Evolutionary conservation across 2,113 vertebrate genomes (phyloP), one percentile per base, ranked within the genome.

Genomic region (Dipodomys spectabilis): DNA sequence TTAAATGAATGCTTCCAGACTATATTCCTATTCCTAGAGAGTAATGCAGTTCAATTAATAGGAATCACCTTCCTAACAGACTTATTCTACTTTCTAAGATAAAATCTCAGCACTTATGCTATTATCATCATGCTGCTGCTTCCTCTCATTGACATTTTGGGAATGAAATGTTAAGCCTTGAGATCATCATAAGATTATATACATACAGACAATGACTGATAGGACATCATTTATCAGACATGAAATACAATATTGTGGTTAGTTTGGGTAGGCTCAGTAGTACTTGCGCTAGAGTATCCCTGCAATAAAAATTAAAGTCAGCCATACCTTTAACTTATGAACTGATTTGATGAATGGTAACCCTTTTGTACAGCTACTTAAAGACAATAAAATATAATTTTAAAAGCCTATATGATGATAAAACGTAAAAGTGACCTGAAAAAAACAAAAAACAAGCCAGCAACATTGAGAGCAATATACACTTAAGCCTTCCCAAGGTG

Each of bases 11-110:
- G 2, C 23, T 57, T 83, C 74, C 8, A 62, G 25, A 19, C 5
- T 11, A 0, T 44, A 67, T 64, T 23, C 30, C 2, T 91, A 82
- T 71, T 20, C 1, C 18, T 69, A 81, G 45, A 81, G 22, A 84
- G 23, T 79, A 73, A 91, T 83, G 20, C 7, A 79, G n/a, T 65
- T 28, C 74, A 35, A 20, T 92, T 71, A 94, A 80, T 71, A 49
- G 25, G 84, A 78, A 62, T 49, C 20, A 12, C 1, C 4, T 82
- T 92, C 45, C 19, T 78, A 67, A 88, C 69, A 10, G 18, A 74
- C 32, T 82, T 45, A 32, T 7, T 77, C 39, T 79, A 53, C 44
- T 82, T 72, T 19, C 13, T 78, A 91, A 95, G 23, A 65, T 49
- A n/a, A 73, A 15, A 16, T 86, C 62, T 49, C 49, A 49, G 49